Evolutionary conservation across 2,797 vertebrate species (phyloP).

Genomic region (Pempheris klunzingeri): DNA sequence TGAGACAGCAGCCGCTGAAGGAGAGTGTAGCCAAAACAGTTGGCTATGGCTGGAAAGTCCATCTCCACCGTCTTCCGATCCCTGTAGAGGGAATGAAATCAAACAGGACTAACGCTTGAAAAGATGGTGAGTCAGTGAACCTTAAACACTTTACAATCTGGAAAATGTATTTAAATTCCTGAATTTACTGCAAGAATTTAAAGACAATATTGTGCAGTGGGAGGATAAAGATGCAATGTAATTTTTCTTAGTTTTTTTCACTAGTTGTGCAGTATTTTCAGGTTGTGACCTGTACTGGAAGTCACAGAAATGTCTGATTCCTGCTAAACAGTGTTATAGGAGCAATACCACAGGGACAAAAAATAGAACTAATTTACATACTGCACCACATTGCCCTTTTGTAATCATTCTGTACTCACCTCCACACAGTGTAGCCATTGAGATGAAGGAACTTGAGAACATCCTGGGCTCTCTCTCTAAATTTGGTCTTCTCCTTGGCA

Average conservation of each 20-base stretch:
- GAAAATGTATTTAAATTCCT: background rate
- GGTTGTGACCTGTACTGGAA: conserved; percentile 6
- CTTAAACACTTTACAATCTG: background rate
- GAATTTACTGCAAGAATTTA: conserved; percentile 1
- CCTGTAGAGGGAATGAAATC: conserved; percentile 78
- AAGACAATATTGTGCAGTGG: background rate
- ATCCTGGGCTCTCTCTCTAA: conserved; percentile 93
- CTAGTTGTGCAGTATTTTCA: background rate
- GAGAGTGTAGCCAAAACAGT: conserved; percentile 92
- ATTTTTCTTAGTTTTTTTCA: conserved; percentile 10
- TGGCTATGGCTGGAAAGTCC: conserved; percentile 90
- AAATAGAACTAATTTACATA: conserved; percentile 37
- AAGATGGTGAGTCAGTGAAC: background rate
- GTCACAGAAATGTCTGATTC: conserved; percentile 10
- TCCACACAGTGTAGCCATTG: conserved; percentile 93
- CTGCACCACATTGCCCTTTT: conserved; percentile 2
- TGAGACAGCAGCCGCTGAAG: conserved; percentile 91
- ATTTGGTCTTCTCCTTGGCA: conserved; percentile 93
- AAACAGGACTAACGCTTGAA: conserved; percentile 7
- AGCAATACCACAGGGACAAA: conserved; percentile 16
- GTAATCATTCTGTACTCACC: conserved; percentile 78
- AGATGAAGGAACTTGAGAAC: conserved; percentile 95
- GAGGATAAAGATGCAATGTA: background rate
- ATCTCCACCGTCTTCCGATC: conserved; percentile 89
- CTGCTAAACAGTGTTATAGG: background rate